These are phyloP conservation scores for Raja brachyura DNA, from an alignment of 2,113 vertebrate genomes.

Conservation along the genomic window DNA sequence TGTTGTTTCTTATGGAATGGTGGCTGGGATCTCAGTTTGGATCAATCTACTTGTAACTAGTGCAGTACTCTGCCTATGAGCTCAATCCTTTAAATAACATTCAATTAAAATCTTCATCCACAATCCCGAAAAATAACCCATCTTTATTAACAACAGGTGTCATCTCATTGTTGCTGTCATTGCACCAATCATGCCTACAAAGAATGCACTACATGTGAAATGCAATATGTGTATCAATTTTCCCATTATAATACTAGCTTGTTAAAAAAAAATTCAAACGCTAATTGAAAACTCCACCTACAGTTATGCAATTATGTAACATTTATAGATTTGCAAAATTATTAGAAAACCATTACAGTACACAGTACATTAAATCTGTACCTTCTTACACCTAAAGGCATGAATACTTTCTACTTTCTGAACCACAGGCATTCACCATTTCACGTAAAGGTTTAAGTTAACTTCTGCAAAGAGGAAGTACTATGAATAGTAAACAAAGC, in stretches of 20 bases:
- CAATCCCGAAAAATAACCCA: too few species aligned
- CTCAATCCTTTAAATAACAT: too few species aligned
- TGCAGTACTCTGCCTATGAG: too few species aligned
- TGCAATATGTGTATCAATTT: neutral
- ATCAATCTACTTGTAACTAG: too few species aligned
- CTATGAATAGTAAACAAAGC: neutral
- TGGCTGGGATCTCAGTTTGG: too few species aligned
- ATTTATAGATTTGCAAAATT: neutral
- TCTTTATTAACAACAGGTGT: too few species aligned
- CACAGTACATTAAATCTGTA: neutral
- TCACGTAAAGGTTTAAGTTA: neutral
- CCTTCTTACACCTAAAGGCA: neutral
- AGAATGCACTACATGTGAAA: neutral
- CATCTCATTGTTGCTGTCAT: neutral
- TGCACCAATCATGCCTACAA: neutral
- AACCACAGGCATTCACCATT: neutral
- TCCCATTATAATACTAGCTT: neutral
- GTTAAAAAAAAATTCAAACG: neutral
- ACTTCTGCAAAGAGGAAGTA: neutral
- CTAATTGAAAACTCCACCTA: neutral
- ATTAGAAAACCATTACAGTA: neutral
- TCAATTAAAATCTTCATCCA: too few species aligned
- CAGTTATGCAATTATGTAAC: neutral
- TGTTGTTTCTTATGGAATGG: too few species aligned
- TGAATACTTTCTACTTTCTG: neutral